phyloP scores from a whole-genome alignment of 2,797 vertebrate genomes.

The Myioborus miniatus region DNA sequence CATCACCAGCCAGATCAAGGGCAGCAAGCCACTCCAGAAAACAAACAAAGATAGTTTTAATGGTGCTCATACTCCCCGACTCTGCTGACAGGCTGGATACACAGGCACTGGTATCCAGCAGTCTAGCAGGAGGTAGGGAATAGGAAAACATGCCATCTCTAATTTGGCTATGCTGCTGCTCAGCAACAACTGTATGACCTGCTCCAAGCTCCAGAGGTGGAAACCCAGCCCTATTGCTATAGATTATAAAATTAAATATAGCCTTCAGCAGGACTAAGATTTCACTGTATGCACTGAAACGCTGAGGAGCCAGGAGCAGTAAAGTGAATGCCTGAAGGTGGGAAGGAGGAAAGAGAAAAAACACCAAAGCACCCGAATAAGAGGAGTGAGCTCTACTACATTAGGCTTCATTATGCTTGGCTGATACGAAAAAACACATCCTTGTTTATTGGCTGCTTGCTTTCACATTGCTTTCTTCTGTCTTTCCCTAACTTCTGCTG shows the following conservation, averaged over 20 bases:
- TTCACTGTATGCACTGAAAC: neutral
- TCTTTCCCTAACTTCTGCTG: neutral
- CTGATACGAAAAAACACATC: neutral
- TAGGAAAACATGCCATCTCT: neutral
- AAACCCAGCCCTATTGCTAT: neutral
- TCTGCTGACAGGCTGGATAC: neutral
- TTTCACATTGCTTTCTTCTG: neutral
- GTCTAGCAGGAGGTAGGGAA: neutral
- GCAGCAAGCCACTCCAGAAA: neutral
- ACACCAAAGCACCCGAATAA: neutral
- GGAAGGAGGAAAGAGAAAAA: neutral
- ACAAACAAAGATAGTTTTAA: neutral
- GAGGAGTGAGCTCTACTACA: neutral
- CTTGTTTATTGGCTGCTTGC: neutral
- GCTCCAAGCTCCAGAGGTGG: neutral
- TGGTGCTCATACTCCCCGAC: neutral
- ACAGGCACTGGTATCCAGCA: no score
- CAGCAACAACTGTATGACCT: neutral
- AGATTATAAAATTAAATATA: neutral
- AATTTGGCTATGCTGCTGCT: neutral
- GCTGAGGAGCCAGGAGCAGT: neutral
- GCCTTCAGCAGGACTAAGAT: neutral
- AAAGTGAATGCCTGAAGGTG: neutral
- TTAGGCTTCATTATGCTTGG: neutral
- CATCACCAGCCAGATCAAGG: neutral